phyloP scores from a whole-genome alignment of 35 echinoderm and acorn worm species.

The Amphiura filiformis region DNA sequence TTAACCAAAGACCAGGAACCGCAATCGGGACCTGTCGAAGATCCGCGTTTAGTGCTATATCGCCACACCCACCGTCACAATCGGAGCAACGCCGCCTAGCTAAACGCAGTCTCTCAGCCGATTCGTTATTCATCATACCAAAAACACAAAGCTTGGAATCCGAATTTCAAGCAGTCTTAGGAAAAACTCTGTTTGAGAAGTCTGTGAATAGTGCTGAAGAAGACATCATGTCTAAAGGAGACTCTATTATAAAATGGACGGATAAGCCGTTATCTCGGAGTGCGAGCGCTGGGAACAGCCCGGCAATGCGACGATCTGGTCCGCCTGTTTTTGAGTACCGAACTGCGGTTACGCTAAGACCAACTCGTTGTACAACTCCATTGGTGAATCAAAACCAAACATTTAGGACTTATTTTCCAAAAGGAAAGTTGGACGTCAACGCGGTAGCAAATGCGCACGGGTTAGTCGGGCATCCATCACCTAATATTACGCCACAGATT shows the following conservation, averaged over 20 bases:
- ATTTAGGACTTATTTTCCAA: slow-evolving; percentile 23
- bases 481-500: slow-evolving; percentile 1
- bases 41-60: background rate
- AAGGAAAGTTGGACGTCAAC: slow-evolving; percentile 6
- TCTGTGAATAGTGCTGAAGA: slow-evolving; percentile 13
- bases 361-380: slow-evolving; percentile 22
- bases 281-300: background rate
- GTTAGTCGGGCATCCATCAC: background rate
- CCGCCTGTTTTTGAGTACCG: slow-evolving; percentile 3
- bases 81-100: background rate
- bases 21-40: background rate
- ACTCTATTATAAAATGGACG: background rate
- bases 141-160: slow-evolving; percentile 1
- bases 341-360: slow-evolving; percentile 6
- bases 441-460: slow-evolving; percentile 16
- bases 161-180: slow-evolving; percentile 26
- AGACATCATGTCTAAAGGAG: too few species aligned
- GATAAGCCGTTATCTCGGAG: background rate
- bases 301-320: background rate
- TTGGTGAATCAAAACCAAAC: slow-evolving; percentile 2
- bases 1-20: background rate
- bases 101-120: slow-evolving; percentile 16
- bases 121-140: slow-evolving; percentile 24
- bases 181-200: slow-evolving; percentile 24
- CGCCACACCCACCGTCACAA: background rate